A percentile compares a stretch with the other conserved stretches of the same genome.
Conservation (phyloP, 2,113 vertebrate genomes). For the Lichenostomus cassidix region DNA sequence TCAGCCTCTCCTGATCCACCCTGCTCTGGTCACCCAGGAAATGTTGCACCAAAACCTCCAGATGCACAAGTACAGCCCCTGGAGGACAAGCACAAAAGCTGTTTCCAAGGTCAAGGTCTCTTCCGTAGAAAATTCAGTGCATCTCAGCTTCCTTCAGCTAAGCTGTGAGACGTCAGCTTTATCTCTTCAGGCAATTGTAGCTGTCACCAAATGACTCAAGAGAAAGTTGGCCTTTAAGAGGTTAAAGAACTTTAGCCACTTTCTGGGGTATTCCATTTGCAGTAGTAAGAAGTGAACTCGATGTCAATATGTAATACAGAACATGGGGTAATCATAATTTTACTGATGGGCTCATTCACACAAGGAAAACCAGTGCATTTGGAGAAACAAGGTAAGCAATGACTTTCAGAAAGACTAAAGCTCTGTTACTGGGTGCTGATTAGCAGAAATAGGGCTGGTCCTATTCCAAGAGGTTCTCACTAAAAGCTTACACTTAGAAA, state of each 20-base stretch:
- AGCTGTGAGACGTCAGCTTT: neutral
- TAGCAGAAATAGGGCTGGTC: neutral
- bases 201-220: neutral
- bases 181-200: neutral
- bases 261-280: neutral
- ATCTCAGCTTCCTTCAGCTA: neutral
- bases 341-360: neutral
- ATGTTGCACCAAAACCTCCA: neutral
- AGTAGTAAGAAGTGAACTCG: neutral
- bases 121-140: neutral
- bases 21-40: neutral
- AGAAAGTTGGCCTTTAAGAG: neutral
- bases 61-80: neutral
- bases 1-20: neutral
- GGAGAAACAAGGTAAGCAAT: neutral
- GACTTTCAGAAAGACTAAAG: neutral
- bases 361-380: neutral
- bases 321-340: neutral
- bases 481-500: neutral
- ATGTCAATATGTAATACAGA: neutral
- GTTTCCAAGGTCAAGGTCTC: neutral
- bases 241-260: neutral
- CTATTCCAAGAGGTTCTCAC: neutral
- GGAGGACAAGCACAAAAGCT: neutral
- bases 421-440: neutral